Percentiles rank a stretch among this genome's conserved stretches.
These are phyloP conservation scores for Chiridota heheva DNA, from an alignment of 35 echinoderm and acorn worm genomes.

Conservation along the genomic window DNA sequence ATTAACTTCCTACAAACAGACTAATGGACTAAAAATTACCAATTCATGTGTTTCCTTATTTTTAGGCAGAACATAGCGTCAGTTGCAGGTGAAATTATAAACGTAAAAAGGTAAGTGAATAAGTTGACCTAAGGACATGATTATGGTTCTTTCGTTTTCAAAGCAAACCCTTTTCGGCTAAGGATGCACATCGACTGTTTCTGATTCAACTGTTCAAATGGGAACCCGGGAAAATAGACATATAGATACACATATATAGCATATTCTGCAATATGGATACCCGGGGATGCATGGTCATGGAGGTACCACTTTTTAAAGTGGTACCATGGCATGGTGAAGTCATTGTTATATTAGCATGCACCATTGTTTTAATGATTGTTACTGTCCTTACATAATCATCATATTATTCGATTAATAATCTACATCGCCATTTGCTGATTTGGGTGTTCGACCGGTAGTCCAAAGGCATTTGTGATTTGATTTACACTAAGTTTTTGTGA, in stretches of 20 bases:
- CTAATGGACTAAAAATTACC: not conserved
- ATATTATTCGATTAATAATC: too few relatives aligned
- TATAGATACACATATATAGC: not conserved
- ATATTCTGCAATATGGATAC: constrained; percentile 16
- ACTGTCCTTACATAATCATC: too few relatives aligned
- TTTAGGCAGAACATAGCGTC: constrained; percentile 58
- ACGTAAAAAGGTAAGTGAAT: constrained; percentile 46
- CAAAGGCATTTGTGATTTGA: too few relatives aligned
- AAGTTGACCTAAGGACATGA: not conserved
- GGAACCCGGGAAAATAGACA: not conserved
- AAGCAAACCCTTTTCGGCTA: not conserved
- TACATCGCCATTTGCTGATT: too few relatives aligned
- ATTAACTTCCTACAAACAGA: not conserved
- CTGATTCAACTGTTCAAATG: not conserved
- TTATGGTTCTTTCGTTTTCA: not conserved
- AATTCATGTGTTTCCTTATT: not conserved
- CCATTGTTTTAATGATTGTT: constrained; percentile 20
- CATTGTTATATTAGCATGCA: constrained; percentile 22
- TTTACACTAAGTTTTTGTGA: too few relatives aligned
- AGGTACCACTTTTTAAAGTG: constrained; percentile 15
- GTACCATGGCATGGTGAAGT: too few relatives aligned
- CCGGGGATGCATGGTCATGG: constrained; percentile 36
- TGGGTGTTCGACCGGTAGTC: too few relatives aligned
- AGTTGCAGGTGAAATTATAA: constrained; percentile 57
- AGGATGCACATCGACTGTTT: not conserved